phyloP scores from a whole-genome alignment of 1,140 invertebrate species.

The Eufriesea mexicana region DNA sequence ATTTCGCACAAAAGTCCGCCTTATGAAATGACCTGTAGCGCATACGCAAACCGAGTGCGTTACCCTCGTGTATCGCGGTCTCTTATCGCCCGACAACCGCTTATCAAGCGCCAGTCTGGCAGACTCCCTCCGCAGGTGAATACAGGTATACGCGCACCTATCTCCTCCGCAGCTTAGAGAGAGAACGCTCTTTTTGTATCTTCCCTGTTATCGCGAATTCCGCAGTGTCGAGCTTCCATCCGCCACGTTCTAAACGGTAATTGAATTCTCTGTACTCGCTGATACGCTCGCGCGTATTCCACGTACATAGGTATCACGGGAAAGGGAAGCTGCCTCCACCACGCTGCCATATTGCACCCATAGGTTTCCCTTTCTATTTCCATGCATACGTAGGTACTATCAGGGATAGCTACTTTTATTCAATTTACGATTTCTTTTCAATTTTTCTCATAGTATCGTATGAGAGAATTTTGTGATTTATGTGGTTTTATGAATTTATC shows the following conservation, averaged over 20 bases:
- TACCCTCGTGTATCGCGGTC: constrained; percentile 66
- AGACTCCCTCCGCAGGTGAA: constrained; percentile 70
- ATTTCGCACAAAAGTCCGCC: constrained; percentile 35
- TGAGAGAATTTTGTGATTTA: no score
- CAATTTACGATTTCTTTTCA: no score
- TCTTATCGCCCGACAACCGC: constrained; percentile 71
- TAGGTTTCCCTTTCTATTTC: not conserved
- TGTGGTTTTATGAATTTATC: no score
- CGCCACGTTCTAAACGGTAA: constrained; percentile 56
- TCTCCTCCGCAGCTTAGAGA: constrained; percentile 44
- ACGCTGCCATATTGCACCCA: not conserved
- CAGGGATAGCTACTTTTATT: not conserved
- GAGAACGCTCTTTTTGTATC: constrained; percentile 63
- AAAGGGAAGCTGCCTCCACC: constrained; percentile 39
- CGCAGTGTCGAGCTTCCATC: constrained; percentile 58
- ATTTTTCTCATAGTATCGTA: no score
- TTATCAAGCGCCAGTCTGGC: constrained; percentile 74
- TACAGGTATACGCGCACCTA: constrained; percentile 56
- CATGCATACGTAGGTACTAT: not conserved
- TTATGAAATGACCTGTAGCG: constrained; percentile 42
- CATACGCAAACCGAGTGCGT: constrained; percentile 60
- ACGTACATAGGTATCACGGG: not conserved
- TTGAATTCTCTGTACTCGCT: constrained; percentile 62
- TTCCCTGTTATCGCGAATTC: constrained; percentile 65
- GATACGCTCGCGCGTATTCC: constrained; percentile 42